A percentile compares a stretch with the other conserved stretches of the same genome.
Evolutionary conservation across 1,140 invertebrate genomes (phyloP).

Genomic region (Drosophila insularis): DNA sequence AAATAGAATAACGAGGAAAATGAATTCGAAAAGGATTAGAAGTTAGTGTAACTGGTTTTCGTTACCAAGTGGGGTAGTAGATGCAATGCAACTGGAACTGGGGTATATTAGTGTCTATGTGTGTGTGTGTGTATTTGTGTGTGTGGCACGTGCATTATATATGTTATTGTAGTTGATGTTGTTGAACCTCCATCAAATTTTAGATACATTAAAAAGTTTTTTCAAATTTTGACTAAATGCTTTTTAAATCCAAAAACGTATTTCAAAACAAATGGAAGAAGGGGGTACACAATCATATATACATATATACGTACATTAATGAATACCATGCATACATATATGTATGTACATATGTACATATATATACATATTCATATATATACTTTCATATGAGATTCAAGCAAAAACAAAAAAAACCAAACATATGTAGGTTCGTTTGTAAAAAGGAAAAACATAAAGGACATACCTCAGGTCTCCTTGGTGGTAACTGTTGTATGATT

Average conservation of each 20-base stretch:
- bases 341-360: conserved; percentile 24
- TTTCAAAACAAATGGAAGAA: conserved; percentile 19
- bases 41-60: conserved; percentile 33
- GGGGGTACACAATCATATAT: conserved; percentile 14
- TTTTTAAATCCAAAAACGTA: conserved; percentile 6
- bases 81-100: conserved; percentile 1
- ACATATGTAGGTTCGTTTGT: conserved; percentile 15
- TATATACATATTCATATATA: conserved; percentile 8
- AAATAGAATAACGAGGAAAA: no score
- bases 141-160: conserved; percentile 46
- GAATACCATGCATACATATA: conserved; percentile 21
- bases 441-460: conserved; percentile 57
- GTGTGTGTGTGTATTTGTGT: no score
- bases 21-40: background rate
- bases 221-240: conserved; percentile 18
- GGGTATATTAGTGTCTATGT: conserved; percentile 24
- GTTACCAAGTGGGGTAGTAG: background rate
- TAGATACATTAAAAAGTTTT: conserved; percentile 21
- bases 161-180: conserved; percentile 27
- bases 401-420: conserved; percentile 22
- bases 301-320: conserved; percentile 30
- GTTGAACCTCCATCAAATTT: conserved; percentile 50
- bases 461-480: conserved; percentile 92
- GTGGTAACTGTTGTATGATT: conserved; percentile 86
- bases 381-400: conserved; percentile 22